These are phyloP conservation scores for Toxotes jaculatrix DNA, from an alignment of 2,113 vertebrate genomes.

Conservation along the genomic window DNA sequence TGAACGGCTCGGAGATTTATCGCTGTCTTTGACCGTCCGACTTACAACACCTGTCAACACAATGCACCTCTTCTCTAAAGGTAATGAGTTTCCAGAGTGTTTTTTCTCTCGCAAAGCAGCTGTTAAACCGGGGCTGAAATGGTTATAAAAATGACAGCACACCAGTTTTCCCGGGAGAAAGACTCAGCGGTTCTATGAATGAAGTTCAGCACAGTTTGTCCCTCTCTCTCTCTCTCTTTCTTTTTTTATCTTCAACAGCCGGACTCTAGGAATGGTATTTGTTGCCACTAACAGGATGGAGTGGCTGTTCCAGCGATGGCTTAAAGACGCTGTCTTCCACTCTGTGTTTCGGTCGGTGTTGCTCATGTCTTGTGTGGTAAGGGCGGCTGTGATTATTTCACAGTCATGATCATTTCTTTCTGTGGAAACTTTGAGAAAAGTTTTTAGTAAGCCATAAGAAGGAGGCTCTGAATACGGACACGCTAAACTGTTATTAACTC, in stretches of 20 bases:
- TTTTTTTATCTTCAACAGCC: background rate
- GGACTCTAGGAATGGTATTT: conserved; percentile 49
- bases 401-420: background rate
- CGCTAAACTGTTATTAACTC: background rate
- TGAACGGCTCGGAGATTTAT: background rate
- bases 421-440: conserved; percentile 8
- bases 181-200: conserved; percentile 6
- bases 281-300: conserved; percentile 58
- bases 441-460: background rate
- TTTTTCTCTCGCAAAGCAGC: background rate
- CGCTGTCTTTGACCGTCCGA: conserved; percentile 17
- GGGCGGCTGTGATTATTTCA: background rate
- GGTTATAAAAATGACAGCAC: conserved; percentile 3
- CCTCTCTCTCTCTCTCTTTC: too few species aligned
- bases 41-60: conserved; percentile 42
- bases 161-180: background rate
- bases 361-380: conserved; percentile 66
- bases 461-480: background rate
- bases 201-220: conserved; percentile 14
- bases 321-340: conserved; percentile 42
- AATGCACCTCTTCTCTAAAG: background rate
- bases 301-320: conserved; percentile 59
- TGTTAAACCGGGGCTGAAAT: background rate
- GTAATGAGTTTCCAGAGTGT: background rate
- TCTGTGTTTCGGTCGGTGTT: conserved; percentile 52